Base-by-base conservation (phyloP, 2,797 vertebrate species). In the Spatula versicolor region DNA sequence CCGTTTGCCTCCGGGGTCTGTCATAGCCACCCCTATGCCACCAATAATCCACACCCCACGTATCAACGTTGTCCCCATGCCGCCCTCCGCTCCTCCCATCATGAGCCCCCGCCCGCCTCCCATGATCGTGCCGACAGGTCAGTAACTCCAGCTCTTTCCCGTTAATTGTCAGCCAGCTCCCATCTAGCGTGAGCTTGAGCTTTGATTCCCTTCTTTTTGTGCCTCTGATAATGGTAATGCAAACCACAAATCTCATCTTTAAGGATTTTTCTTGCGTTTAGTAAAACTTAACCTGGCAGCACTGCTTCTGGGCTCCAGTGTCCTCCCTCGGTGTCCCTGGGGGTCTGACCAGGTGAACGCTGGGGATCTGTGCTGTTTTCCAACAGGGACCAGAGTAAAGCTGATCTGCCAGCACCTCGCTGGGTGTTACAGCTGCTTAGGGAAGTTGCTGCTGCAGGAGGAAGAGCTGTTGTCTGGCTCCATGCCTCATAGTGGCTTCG, bases 11-110 rank as follows among this genome's bases (percentile, higher is more conserved):
- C 98, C 99, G 0, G 99, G 99, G 9, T 99, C 99, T 1, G 99
- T 99, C 80, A 97, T 99, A 1, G 96, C 99, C 50, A 91, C 97
- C 22, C 98, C 98, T 1, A 99, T 99, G 99, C 99, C 99, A 0
- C 99, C 99, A 6, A 99, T 99, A 96, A 98, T 99, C 69, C 98
- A 99, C 12, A 98, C 98, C 21, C 98, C 98, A 0, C 99, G 99
- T 69, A 99, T 99, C 97, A 99, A 99, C 2, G 99, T 99, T 88
- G 99, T 99, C 71, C 99, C 98, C 31, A 99, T 99, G 99, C 99
- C 99, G 0, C 99, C 99, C 35, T 97, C 99, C 0, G 98, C 98
- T 8, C 98, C 98, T 10, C 99, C 99, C 88, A 98, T 99, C 83
- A 99, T 99, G 99, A 98, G 98, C 9, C 99, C 99, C 3, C 98